Base-by-base conservation (phyloP, 2,113 vertebrate genomes). In the Nothocercus nigrocapillus region DNA sequence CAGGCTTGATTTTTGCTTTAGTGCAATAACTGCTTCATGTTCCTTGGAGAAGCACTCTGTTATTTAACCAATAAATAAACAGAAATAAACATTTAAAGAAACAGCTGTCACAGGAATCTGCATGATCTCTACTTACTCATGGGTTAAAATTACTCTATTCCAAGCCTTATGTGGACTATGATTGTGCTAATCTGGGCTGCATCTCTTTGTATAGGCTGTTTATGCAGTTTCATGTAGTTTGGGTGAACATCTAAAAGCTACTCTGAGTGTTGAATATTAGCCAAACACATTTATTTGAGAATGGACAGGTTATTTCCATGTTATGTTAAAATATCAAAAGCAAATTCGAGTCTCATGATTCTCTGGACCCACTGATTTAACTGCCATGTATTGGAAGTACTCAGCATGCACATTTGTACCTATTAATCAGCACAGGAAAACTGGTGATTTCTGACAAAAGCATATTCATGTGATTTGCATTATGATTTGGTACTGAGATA, bases 361-460 rank as follows among this genome's bases (percentile, higher is more conserved):
- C 53, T 54, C 53, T 28, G 53, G 53, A 54, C 53, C 14, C 27
- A 45, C 76, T 78, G 18, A 86, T 89, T 85, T 47, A 94, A 49
- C 12, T 72, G 79, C 22, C 21, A 85, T 22, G 16, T 59, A 36
- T 4, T 32, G 24, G 47, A 67, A 64, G 2, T 22, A 28, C 70
- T 85, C 36, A 80, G 36, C 3, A 36, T 80, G 5, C 51, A 36
- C 92, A 75, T 95, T 97, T 94, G 34, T 92, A 73, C 56, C 64
- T 94, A 51, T 73, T 61, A 59, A 93, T 61, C 20, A 92, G 77
- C 69, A 69, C 66, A 93, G 20, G 40, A 27, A 80, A 66, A 62
- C 13, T 38, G 5, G 21, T 3, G 5, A 73, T 28, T 88, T 95
- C 45, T 93, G 58, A 88, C 64, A 88, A n/a, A 79, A 54, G 4